Evolutionary conservation across 2,797 vertebrate species (phyloP).

Genomic region (Cirrhinus mrigala): DNA sequence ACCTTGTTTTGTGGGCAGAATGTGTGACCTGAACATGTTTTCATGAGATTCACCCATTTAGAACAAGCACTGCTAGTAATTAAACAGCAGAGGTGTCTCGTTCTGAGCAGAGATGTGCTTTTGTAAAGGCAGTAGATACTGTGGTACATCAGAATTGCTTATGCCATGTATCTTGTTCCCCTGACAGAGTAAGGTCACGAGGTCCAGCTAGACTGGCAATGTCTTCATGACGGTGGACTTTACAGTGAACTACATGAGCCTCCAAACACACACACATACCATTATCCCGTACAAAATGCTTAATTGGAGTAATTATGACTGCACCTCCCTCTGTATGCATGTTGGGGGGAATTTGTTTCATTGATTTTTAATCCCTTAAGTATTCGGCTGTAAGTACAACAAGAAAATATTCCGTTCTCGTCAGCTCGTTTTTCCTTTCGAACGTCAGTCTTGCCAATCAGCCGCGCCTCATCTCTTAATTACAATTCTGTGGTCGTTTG

Average conservation of each 20-base stretch:
- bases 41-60: not conserved
- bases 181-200: not conserved
- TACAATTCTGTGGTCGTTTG: constrained; percentile 51
- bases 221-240: not conserved
- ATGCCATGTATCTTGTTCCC: not conserved
- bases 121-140: not conserved
- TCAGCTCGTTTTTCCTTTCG: constrained; percentile 18
- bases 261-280: not conserved
- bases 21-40: constrained; percentile 16
- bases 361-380: constrained; percentile 25
- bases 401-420: constrained; percentile 27
- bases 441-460: constrained; percentile 48
- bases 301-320: constrained; percentile 38
- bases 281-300: not conserved
- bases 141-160: not conserved
- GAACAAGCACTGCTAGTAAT: not conserved
- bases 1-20: not conserved
- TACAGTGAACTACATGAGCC: not conserved
- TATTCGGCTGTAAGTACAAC: constrained; percentile 13
- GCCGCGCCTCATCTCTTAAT: constrained; percentile 47
- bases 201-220: not conserved
- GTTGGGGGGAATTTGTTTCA: not conserved
- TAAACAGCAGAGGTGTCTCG: not conserved
- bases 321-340: not conserved
- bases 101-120: not conserved